Base-by-base conservation (phyloP, 2,888 invertebrate species). In the Hofmannophila pseudospretella region DNA sequence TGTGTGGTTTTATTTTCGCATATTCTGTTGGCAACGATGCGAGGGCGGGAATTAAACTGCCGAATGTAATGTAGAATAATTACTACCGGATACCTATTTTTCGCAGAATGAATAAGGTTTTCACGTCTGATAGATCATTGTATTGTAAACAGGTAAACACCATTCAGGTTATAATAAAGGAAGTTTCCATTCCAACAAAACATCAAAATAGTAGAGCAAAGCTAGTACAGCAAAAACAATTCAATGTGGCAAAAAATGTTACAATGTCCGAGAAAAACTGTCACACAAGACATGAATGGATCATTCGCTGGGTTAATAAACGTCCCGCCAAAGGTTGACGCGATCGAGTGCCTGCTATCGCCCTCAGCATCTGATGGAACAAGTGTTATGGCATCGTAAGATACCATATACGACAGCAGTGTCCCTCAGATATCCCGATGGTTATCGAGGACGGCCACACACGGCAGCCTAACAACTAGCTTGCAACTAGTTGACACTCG, bases 321-420 rank as follows among this genome's bases (percentile, higher is more conserved):
- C 58, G 56, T 52, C 51, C 62, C 58, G 68, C 60, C 62, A 60
- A 63, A 67, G 72, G 54, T 53, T 49, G 52, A 54, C 58, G 54
- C 58, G 57, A 58, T 58, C 60, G 54, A 46, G 49, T 51, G 54
- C 16, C 44, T 54, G 51, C 52, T 79, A 81, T 79, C 80, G 64
- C 60, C 55, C 59, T 57, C 61, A 64, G 62, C 65, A 78, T 79
- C 78, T 54, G 70, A 70, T 57, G 62, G 63, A 67, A 75, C 81
- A 78, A 80, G 79, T 77, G 80, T 82, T 80, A 77, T 77, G 73
- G 78, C 75, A 71, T 74, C 70, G 68, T 61, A 59, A 58, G 48
- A 64, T 57, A 58, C 75, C 79, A 64, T 78, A 75, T 80, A 75
- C 72, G 77, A 71, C 67, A 68, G 64, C 65, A 66, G 16, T 16